These are phyloP conservation scores for Bibio marci DNA, from an alignment of 2,888 invertebrate species.

Conservation along the genomic window DNA sequence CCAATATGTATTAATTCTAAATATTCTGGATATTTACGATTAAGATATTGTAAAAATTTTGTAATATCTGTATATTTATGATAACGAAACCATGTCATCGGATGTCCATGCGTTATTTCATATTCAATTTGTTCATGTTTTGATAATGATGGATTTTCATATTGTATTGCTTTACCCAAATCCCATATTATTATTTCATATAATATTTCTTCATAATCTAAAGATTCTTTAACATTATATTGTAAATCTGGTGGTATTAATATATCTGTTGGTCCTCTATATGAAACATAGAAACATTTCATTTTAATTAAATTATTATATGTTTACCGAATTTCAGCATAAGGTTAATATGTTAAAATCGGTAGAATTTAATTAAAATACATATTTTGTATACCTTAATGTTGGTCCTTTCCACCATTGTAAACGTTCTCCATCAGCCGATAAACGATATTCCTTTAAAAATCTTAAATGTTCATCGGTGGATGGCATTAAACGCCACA, in stretches of 20 bases:
- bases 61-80: slow-evolving; percentile 53
- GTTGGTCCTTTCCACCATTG: slow-evolving; percentile 42
- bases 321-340: too few relatives aligned
- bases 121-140: slow-evolving; percentile 41
- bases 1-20: slow-evolving; percentile 55
- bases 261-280: slow-evolving; percentile 45
- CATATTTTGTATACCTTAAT: slow-evolving; percentile 20
- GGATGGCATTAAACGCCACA: slow-evolving; percentile 31
- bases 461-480: slow-evolving; percentile 28
- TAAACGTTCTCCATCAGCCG: slow-evolving; percentile 32
- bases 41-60: slow-evolving; percentile 48
- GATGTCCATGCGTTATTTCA: slow-evolving; percentile 39
- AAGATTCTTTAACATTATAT: slow-evolving; percentile 37
- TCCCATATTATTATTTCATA: slow-evolving; percentile 52
- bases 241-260: slow-evolving; percentile 52
- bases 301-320: not conserved
- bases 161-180: slow-evolving; percentile 52
- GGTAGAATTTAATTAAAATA: not conserved
- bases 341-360: too few relatives aligned
- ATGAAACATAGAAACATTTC: not conserved
- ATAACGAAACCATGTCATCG: slow-evolving; percentile 54
- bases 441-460: slow-evolving; percentile 28
- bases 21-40: slow-evolving; percentile 42
- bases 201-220: slow-evolving; percentile 42
- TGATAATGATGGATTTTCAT: slow-evolving; percentile 46